Evolutionary conservation across 2,888 invertebrate genomes (phyloP), one percentile per base, ranked within the genome.

Genomic region (Gnatocerus cornutus): DNA sequence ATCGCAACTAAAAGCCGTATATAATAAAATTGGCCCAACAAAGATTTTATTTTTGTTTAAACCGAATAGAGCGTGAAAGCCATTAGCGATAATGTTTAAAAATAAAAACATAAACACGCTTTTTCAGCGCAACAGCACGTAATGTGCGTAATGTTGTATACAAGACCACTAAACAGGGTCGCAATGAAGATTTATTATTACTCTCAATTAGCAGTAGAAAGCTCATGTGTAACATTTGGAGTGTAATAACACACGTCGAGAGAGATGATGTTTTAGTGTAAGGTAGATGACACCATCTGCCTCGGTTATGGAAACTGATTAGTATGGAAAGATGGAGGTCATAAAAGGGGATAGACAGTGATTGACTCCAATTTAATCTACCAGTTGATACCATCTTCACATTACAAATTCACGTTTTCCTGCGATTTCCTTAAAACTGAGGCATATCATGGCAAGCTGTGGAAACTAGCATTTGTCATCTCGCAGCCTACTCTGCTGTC

Each of bases 401-500:
- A 7, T n/a, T n/a, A 33, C 33, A 21, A 21, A 21, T 21, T 21
- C 21, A 4, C n/a, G 33, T 33, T 33, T 9, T 33, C 33, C 46
- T 16, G 59, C 48, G 67, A 67, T 58, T 61, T 61, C 61, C 68
- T 48, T 50, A 12, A 46, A 43, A 52, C 69, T 68, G 68, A 65
- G 50, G 56, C 62, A 52, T 65, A 72, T 71, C 69, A 71, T 64
- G 30, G 69, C 30, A 67, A 70, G 72, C 67, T 67, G 21, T 21
- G 72, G 58, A 59, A 68, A 74, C 68, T 68, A 50, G 56, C 67
- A 70, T 70, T 81, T 81, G 79, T 81, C 81, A 81, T 81, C 77
- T 76, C 77, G 53, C 73, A 74, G 78, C 78, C 74, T 78, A 80
- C 77, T 75, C 77, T 76, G 73, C 78, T 78, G 81, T 81, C 82